phyloP scores from a whole-genome alignment of 2,797 vertebrate species.

The Carduelis carduelis region DNA sequence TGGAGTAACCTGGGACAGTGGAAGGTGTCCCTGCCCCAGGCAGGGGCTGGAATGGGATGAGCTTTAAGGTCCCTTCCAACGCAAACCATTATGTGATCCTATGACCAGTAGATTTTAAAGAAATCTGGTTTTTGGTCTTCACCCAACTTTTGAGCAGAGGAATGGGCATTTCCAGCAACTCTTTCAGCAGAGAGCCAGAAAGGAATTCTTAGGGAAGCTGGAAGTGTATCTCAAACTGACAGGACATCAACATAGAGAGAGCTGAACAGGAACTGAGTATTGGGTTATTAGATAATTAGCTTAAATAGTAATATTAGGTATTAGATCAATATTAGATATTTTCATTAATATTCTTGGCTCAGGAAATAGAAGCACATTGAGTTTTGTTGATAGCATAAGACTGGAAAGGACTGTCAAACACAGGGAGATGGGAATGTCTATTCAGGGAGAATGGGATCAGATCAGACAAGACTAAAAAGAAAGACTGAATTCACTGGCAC shows the following conservation, averaged over 20 bases:
- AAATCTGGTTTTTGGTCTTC: background rate
- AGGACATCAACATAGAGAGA: background rate
- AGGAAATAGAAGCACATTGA: background rate
- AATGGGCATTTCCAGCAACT: background rate
- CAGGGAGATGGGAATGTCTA: background rate
- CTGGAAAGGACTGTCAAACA: background rate
- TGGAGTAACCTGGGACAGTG: rapidly evolving
- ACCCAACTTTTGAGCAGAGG: background rate
- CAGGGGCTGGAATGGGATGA: background rate
- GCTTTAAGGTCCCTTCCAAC: background rate
- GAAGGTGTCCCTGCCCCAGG: background rate
- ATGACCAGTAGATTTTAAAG: background rate
- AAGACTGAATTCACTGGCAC: background rate
- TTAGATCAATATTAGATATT: background rate
- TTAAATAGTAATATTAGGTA: background rate
- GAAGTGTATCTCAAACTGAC: background rate
- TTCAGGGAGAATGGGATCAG: background rate
- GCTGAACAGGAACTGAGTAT: background rate
- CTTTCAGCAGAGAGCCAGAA: background rate
- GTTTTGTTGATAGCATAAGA: background rate
- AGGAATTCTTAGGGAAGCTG: background rate
- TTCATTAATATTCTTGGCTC: background rate
- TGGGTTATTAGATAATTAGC: background rate
- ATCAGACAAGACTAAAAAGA: background rate
- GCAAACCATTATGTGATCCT: background rate